These are phyloP conservation scores for Drosophila bunnanda DNA, from an alignment of 2,888 invertebrate genomes.

Conservation along the genomic window DNA sequence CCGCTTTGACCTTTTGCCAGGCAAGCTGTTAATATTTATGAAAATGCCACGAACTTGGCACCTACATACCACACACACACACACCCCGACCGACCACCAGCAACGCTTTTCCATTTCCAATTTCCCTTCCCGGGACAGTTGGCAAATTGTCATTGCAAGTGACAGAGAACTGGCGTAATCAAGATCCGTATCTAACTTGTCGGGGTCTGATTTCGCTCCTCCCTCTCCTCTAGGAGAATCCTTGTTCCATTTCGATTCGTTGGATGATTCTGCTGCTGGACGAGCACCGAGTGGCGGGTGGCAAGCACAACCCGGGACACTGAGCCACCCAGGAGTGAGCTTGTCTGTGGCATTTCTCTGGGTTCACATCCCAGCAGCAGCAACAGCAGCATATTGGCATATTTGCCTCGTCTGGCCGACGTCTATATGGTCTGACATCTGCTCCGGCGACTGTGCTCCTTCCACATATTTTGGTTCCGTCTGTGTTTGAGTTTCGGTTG, in stretches of 20 bases:
- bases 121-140: slow-evolving; percentile 34
- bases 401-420: slow-evolving; percentile 51
- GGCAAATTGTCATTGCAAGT: slow-evolving; percentile 60
- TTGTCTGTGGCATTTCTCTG: slow-evolving; percentile 34
- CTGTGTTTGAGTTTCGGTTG: slow-evolving; percentile 15
- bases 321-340: slow-evolving; percentile 1
- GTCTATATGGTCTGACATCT: slow-evolving; percentile 52
- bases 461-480: neutral
- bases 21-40: slow-evolving; percentile 58
- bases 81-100: neutral
- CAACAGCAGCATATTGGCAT: slow-evolving; percentile 55
- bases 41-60: slow-evolving; percentile 56
- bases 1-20: slow-evolving; percentile 47
- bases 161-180: slow-evolving; percentile 49
- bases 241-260: slow-evolving; percentile 26
- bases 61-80: slow-evolving; percentile 8
- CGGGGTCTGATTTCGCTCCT: slow-evolving; percentile 56
- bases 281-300: slow-evolving; percentile 6
- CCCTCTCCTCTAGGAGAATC: slow-evolving; percentile 8
- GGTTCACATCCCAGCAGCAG: slow-evolving; percentile 21
- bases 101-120: slow-evolving; percentile 10
- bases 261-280: slow-evolving; percentile 23
- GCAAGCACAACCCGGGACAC: neutral
- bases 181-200: slow-evolving; percentile 66
- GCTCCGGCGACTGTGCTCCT: slow-evolving; percentile 9